Base-by-base conservation (phyloP, 2,113 vertebrate species). In the Ceyx melanurus region DNA sequence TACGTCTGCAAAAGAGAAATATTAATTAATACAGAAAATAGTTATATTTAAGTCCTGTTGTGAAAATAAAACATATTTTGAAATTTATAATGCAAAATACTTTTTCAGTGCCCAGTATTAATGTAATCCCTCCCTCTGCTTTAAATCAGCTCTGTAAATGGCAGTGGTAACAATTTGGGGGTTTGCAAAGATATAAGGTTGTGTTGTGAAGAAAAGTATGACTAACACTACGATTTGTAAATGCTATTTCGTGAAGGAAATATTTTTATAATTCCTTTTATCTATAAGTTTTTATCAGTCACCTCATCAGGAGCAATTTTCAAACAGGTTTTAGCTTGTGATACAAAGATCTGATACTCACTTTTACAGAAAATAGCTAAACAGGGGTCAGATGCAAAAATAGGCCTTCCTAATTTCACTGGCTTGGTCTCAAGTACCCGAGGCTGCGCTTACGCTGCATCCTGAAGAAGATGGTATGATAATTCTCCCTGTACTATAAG, bases 1-100 rank as follows among this genome's bases (percentile, higher is more conserved):
- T 92, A 98, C 91, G 72, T 51, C 98, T 98, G 98, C 33, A 97
- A 86, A 66, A 89, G 87, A 83, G 61, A 93, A 90, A 74, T 72
- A 66, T 64, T 61, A 68, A 82, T 95, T 46, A 48, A 76, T 58
- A n/a, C 5, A 86, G 31, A 31, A 85, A 76, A 35, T 23, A 29
- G 7, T 57, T 68, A 11, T 26, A 3, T 26, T 88, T 75, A 46
- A 64, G 37, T 42, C 2, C 10, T 72, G 3, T 20, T 68, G 18
- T 11, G 26, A 61, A 82, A 70, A 25, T 37, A 29, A 66, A 51
- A 48, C 5, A 45, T 0, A 0, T 64, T 87, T 81, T 82, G 46
- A 73, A 53, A 57, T 50, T 42, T 13, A 42, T 86, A 82, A 53
- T 1, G 1, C 11, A 67, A 84, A 42, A 31, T 62, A 26, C 5